A percentile compares a stretch with the other conserved stretches of the same genome.
phyloP scores from a whole-genome alignment of 2,113 vertebrate species.

The Uria aalge region DNA sequence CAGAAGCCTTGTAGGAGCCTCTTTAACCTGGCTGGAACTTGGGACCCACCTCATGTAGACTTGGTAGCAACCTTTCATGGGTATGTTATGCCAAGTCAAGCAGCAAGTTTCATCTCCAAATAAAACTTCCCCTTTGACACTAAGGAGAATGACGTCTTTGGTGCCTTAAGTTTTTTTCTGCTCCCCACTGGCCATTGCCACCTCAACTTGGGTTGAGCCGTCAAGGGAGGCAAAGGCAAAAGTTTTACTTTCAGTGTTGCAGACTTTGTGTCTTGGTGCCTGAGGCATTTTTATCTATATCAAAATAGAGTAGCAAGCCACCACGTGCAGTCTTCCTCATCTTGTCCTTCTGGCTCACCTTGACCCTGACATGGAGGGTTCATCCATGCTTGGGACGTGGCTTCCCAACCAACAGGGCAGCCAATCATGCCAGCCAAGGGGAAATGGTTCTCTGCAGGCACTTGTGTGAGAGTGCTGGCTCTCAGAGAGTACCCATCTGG shows the following conservation, averaged over 20 bases:
- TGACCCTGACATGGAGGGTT: neutral
- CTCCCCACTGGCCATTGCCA: neutral
- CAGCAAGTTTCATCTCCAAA: neutral
- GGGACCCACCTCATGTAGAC: neutral
- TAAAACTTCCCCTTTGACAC: neutral
- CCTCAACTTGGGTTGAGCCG: neutral
- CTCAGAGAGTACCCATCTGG: neutral
- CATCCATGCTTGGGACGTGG: neutral
- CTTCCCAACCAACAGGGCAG: neutral
- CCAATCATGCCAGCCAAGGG: neutral
- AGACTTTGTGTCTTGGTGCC: neutral
- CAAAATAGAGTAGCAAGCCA: neutral
- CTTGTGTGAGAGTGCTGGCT: neutral
- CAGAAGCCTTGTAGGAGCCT: accelerated
- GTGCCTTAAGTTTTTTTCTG: neutral
- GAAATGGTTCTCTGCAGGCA: neutral
- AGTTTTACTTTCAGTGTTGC: neutral
- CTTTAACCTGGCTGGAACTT: neutral
- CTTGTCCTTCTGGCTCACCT: neutral
- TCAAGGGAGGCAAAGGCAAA: neutral
- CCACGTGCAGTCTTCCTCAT: neutral
- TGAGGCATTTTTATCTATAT: neutral
- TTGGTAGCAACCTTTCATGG: neutral
- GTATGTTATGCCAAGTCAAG: neutral
- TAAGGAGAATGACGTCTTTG: neutral